Base-by-base conservation (phyloP, 2,888 invertebrate genomes). In the Cataglyphis altisquamis region DNA sequence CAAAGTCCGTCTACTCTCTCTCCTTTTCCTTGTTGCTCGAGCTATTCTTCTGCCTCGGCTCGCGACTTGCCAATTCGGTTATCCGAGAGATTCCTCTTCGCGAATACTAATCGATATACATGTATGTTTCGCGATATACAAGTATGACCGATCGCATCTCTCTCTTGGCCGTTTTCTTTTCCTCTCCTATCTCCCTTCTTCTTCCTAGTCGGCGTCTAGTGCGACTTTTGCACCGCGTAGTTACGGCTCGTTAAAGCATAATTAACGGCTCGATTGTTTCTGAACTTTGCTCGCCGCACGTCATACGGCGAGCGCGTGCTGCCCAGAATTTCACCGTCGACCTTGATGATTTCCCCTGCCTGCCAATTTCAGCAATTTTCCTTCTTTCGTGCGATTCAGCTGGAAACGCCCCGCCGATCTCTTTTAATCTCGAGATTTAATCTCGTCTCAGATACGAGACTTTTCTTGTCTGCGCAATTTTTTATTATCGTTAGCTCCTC, bases 201-300 rank as follows among this genome's bases (percentile, higher is more conserved):
- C 68, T n/a, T 5, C 52, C 5, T 10, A 15, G 32, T 21, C 48
- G 18, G 9, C 15, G 15, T 70, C 60, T 41, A 45, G 45, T 21
- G 68, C 45, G 60, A 80, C 70, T 80, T 70, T 70, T 36, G 78
- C 60, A 60, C 70, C 78, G 45, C 36, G 36, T 25, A 70, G 70
- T 80, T 80, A 36, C 45, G 8, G 60, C 70, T 70, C 36, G 78
- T 80, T 48, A 80, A 80, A 70, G 21, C 70, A 70, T 70, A 80
- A 80, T 80, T 80, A 80, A 70, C 60, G 15, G 25, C 60, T 80
- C 78, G 62, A 70, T 80, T 80, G 60, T 32, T 45, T 15, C 70
- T 48, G 78, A 80, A 80, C 78, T 80, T 80, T 70, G 78, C 18
- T 45, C 78, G 25, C 32, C 70, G 62, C 60, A 70, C 78, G 36